Evolutionary conservation across 2,888 invertebrate species (phyloP).

Genomic region (Strigamia maritima): DNA sequence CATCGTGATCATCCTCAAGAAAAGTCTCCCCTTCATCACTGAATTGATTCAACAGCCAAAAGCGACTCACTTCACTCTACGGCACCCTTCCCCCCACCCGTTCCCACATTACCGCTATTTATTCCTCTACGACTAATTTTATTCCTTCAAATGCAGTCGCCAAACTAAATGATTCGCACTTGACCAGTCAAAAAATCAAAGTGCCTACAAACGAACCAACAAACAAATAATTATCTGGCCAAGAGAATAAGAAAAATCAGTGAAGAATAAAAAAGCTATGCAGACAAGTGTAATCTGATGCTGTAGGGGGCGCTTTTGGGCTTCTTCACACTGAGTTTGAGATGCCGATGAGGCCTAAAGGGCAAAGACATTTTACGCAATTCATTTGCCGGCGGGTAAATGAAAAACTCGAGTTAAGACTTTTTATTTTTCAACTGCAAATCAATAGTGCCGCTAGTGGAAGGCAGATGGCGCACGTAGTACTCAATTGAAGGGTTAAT

Average conservation of each 20-base stretch:
- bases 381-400: neutral
- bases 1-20: conserved; percentile 38
- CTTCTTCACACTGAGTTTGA: neutral
- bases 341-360: neutral
- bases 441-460: conserved; percentile 12
- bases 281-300: neutral
- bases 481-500: conserved; percentile 16
- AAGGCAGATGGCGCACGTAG: conserved; percentile 2
- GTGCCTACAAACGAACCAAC: neutral
- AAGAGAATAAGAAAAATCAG: neutral
- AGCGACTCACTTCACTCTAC: conserved; percentile 24
- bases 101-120: neutral
- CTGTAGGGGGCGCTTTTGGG: neutral
- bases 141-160: neutral
- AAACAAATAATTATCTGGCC: neutral
- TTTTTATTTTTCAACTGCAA: conserved; percentile 3
- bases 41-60: conserved; percentile 36
- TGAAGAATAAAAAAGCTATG: neutral
- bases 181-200: neutral
- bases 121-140: neutral
- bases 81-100: neutral
- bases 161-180: neutral
- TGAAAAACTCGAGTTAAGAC: neutral
- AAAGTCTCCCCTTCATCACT: conserved; percentile 33
- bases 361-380: conserved; percentile 4